Evolutionary conservation across 2,797 vertebrate species (phyloP).

Genomic region (Danio choprae): DNA sequence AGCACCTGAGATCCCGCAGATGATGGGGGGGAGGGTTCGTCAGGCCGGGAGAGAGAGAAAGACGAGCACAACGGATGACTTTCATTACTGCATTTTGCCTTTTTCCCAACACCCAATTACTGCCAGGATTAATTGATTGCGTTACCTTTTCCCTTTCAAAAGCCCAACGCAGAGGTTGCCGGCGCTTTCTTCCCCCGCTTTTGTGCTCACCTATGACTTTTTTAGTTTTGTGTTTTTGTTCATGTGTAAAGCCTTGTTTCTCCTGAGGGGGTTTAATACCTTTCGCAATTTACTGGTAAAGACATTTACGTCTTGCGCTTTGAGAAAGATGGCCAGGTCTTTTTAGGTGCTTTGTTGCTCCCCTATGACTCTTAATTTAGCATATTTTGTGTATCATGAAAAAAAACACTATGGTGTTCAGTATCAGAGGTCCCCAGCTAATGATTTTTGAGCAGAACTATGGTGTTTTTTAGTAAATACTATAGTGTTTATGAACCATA

Average conservation of each 20-base stretch:
- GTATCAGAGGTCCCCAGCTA: no score
- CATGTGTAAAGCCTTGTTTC: conserved; percentile 51
- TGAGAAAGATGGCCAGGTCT: no score
- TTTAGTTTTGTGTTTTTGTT: conserved; percentile 31
- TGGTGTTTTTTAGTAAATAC: no score
- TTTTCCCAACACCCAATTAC: conserved; percentile 97
- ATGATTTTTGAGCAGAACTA: no score
- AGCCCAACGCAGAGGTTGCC: conserved; percentile 66
- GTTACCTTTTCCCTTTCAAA: conserved; percentile 75
- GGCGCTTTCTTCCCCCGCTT: conserved; percentile 58
- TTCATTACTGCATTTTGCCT: conserved; percentile 94
- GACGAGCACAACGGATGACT: conserved; percentile 90
- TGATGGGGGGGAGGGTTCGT: conserved; percentile 84
- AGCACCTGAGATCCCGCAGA: conserved; percentile 93
- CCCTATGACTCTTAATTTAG: no score
- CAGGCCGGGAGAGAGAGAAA: conserved; percentile 80
- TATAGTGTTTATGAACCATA: no score
- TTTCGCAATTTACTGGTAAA: conserved; percentile 33
- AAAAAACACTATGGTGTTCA: no score
- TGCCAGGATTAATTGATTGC: conserved; percentile 98
- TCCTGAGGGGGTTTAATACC: conserved; percentile 63
- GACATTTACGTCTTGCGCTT: no score
- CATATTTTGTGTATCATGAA: no score
- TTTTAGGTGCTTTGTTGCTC: no score
- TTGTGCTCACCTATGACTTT: conserved; percentile 21